These are phyloP conservation scores for Mesocricetus auratus DNA, from an alignment of 2,113 vertebrate species.

Conservation along the genomic window DNA sequence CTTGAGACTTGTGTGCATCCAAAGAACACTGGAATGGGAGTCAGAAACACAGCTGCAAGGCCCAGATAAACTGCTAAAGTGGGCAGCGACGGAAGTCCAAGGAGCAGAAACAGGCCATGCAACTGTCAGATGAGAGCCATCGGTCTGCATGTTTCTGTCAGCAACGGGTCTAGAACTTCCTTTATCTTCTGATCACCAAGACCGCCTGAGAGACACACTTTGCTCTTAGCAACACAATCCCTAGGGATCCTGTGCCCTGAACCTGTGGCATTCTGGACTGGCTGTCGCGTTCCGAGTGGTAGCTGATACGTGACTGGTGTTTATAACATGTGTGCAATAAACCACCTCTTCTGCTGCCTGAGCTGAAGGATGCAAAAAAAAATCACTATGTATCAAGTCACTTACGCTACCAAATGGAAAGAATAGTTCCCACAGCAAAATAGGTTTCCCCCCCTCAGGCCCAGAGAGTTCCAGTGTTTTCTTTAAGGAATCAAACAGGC, in stretches of 20 bases:
- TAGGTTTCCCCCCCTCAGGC: not conserved
- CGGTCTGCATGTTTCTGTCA: not conserved
- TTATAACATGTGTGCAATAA: not conserved
- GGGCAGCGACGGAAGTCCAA: not conserved
- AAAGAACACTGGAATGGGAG: not conserved
- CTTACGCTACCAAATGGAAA: slow-evolving; percentile 5
- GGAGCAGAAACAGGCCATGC: not conserved
- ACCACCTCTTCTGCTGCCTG: not conserved
- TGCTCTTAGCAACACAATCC: not conserved
- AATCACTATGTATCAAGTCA: slow-evolving; percentile 22
- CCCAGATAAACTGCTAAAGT: not conserved
- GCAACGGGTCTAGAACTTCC: not conserved
- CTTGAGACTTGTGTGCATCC: not conserved
- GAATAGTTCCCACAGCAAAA: not conserved
- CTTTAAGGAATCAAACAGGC: not conserved
- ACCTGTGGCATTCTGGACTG: not conserved
- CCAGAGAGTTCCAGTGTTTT: not conserved
- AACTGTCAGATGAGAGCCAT: too few species aligned
- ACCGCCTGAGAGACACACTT: not conserved
- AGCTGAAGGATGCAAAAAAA: not conserved
- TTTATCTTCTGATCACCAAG: not conserved
- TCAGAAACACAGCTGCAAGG: not conserved
- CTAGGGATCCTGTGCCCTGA: not conserved
- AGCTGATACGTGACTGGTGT: not conserved
- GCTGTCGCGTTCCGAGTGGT: not conserved